Percentiles rank a stretch among this genome's conserved stretches.
phyloP scores from a whole-genome alignment of 2,797 vertebrate genomes.

The Leptoclinus maculatus region DNA sequence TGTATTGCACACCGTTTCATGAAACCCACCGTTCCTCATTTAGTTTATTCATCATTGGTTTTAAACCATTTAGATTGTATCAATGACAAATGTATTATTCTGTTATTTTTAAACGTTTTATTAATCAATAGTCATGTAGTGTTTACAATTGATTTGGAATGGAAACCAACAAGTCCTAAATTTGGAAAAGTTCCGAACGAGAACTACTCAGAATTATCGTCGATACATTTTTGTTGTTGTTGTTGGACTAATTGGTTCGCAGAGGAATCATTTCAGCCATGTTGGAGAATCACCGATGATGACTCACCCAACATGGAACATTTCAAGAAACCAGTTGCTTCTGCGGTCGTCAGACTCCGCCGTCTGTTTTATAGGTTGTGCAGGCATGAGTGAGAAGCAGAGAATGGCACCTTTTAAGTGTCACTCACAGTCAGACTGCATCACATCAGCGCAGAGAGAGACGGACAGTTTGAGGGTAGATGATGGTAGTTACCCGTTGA shows the following conservation, averaged over 20 bases:
- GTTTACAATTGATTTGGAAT: background rate
- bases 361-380: conserved; percentile 34
- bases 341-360: background rate
- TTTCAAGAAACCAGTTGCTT: background rate
- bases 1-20: background rate
- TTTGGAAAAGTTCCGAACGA: background rate
- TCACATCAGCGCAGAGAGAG: conserved; percentile 32
- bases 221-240: background rate
- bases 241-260: background rate
- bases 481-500: conserved; percentile 58
- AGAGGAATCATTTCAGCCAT: background rate
- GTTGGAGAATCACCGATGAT: background rate
- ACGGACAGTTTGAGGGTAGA: conserved; percentile 65
- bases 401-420: conserved; percentile 53
- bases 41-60: background rate
- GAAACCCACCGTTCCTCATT: background rate
- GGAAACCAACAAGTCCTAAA: background rate
- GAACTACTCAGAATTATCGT: background rate
- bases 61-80: background rate
- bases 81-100: background rate
- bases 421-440: conserved; percentile 58
- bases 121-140: background rate
- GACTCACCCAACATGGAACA: background rate
- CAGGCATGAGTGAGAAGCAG: conserved; percentile 38
- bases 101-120: background rate